Percentiles rank a stretch among this genome's conserved stretches.
Evolutionary conservation across 2,113 vertebrate species (phyloP).

Genomic region (Manacus vitellinus): DNA sequence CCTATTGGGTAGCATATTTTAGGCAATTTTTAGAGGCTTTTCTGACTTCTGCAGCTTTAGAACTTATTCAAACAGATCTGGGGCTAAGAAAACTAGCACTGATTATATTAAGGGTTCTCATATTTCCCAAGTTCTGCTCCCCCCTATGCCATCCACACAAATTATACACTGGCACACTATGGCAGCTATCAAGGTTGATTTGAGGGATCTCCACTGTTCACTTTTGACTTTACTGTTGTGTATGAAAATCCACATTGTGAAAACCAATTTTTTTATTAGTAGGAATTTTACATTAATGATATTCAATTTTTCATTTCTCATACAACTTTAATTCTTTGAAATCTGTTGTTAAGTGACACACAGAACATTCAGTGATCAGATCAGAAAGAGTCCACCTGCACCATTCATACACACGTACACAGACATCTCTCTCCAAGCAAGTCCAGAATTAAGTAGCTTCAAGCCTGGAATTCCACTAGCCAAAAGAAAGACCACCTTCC

Average conservation of each 20-base stretch:
- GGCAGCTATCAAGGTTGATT: not conserved
- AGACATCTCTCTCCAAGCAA: not conserved
- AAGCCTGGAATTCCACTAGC: not conserved
- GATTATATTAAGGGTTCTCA: not conserved
- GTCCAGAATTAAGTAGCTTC: not conserved
- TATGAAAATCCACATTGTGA: not conserved
- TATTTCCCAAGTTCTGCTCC: not conserved
- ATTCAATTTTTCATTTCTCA: not conserved
- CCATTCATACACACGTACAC: not conserved
- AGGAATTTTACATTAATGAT: not conserved
- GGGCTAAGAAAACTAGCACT: not conserved
- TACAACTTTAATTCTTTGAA: not conserved
- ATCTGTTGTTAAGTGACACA: not conserved
- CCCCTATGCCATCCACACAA: not conserved
- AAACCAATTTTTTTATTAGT: not conserved
- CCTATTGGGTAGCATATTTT: not conserved
- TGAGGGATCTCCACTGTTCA: not conserved
- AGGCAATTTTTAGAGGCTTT: not conserved
- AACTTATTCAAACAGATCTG: not conserved
- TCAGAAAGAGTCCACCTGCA: not conserved
- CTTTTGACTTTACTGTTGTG: not conserved
- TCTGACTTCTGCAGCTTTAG: not conserved
- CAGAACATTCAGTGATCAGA: not conserved
- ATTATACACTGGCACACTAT: not conserved
- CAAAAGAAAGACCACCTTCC: not conserved